phyloP scores from a whole-genome alignment of 2,113 vertebrate species.

The Calonectris borealis region DNA sequence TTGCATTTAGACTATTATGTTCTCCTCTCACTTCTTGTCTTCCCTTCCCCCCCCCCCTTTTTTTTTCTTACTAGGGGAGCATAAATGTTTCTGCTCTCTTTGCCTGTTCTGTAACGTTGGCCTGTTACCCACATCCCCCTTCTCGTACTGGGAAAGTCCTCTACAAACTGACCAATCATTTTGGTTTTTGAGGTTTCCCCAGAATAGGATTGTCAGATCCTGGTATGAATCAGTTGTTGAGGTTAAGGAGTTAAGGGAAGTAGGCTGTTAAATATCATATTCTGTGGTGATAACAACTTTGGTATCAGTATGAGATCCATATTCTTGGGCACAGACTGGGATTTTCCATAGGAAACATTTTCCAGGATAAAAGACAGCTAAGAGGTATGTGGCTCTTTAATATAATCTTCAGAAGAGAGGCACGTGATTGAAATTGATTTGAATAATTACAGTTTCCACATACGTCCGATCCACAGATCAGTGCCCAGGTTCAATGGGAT shows the following conservation, averaged over 20 bases:
- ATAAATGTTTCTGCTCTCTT: not conserved
- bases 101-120: not conserved
- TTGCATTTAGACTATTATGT: not conserved
- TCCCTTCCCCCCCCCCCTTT: accelerated
- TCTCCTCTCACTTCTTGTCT: not conserved
- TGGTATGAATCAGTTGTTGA: not conserved
- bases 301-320: not conserved
- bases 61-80: not conserved
- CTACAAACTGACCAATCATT: not conserved
- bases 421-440: not conserved
- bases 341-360: conserved; percentile 46
- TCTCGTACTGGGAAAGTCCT: not conserved
- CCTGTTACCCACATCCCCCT: not conserved
- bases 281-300: not conserved
- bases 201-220: not conserved
- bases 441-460: conserved; percentile 65
- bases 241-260: not conserved
- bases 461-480: conserved; percentile 51
- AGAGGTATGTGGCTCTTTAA: not conserved
- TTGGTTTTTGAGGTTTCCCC: not conserved
- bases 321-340: not conserved
- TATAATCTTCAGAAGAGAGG: not conserved
- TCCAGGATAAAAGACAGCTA: not conserved
- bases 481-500: conserved; percentile 48
- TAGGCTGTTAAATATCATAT: not conserved